These are phyloP conservation scores for Protobothrops mucrosquamatus DNA, from an alignment of 2,113 vertebrate genomes.

Conservation along the genomic window DNA sequence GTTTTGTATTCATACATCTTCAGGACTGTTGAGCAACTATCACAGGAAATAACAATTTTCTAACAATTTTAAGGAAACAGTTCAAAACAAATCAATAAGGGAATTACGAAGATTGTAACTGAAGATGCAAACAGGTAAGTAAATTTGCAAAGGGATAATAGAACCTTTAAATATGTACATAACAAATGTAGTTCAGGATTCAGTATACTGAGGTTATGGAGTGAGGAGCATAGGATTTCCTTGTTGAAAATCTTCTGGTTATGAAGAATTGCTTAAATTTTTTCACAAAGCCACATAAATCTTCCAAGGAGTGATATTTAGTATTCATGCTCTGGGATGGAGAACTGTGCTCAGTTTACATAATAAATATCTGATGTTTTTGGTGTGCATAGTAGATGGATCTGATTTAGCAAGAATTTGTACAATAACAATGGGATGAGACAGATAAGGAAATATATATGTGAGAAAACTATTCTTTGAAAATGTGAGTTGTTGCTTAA, in stretches of 20 bases:
- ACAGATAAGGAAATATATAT: background rate
- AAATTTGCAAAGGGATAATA: background rate
- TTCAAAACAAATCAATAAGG: background rate
- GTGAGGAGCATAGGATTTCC: background rate
- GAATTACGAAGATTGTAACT: background rate
- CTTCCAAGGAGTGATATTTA: background rate
- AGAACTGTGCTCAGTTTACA: background rate
- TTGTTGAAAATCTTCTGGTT: background rate
- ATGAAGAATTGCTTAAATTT: background rate
- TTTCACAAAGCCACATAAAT: background rate
- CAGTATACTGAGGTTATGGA: background rate
- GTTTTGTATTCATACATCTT: background rate
- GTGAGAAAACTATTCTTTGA: background rate
- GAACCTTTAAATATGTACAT: background rate
- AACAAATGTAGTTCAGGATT: background rate
- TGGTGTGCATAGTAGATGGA: background rate
- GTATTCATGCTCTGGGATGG: background rate
- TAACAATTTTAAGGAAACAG: background rate
- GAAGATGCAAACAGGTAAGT: background rate
- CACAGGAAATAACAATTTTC: background rate
- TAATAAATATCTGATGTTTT: background rate
- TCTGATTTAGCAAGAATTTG: background rate
- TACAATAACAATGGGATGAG: background rate
- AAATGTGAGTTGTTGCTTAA: background rate
- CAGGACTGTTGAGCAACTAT: background rate